Evolutionary conservation across 2,888 invertebrate species (phyloP).

Genomic region (Microplitis manilae): DNA sequence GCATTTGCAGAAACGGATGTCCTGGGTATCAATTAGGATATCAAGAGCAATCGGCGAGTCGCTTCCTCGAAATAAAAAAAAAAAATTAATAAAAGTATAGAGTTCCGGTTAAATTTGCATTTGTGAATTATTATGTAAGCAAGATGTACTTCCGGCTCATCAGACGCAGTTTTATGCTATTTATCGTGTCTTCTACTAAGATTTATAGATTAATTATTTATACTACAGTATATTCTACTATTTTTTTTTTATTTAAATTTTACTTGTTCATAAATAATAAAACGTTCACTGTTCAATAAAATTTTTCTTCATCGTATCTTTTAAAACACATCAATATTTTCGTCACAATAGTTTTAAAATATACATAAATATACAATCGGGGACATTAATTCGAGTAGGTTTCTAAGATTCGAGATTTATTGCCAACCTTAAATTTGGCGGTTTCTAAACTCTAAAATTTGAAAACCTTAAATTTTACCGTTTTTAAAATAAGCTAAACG

Average conservation of each 20-base stretch:
- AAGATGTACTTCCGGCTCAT: not conserved
- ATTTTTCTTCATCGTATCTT: no score
- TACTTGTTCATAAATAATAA: not conserved
- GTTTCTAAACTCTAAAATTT: no score
- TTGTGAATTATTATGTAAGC: not conserved
- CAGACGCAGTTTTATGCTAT: not conserved
- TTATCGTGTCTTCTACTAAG: not conserved
- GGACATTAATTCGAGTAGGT: no score
- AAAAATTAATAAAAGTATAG: not conserved
- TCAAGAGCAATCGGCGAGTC: not conserved
- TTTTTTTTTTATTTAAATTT: not conserved
- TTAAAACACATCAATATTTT: no score
- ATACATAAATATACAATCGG: no score
- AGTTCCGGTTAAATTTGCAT: constrained; percentile 14
- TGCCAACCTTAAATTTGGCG: no score
- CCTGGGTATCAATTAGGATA: not conserved
- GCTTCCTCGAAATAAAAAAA: not conserved
- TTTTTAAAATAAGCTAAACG: no score
- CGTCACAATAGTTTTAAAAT: no score
- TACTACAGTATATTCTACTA: no score
- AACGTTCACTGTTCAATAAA: no score
- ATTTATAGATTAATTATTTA: not conserved
- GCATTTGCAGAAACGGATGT: not conserved
- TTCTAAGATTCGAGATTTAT: no score
- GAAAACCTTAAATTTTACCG: no score